A percentile compares a stretch with the other conserved stretches of the same genome.
These are phyloP conservation scores for Cordilura impudica DNA, from an alignment of 2,888 invertebrate species.

Conservation along the genomic window DNA sequence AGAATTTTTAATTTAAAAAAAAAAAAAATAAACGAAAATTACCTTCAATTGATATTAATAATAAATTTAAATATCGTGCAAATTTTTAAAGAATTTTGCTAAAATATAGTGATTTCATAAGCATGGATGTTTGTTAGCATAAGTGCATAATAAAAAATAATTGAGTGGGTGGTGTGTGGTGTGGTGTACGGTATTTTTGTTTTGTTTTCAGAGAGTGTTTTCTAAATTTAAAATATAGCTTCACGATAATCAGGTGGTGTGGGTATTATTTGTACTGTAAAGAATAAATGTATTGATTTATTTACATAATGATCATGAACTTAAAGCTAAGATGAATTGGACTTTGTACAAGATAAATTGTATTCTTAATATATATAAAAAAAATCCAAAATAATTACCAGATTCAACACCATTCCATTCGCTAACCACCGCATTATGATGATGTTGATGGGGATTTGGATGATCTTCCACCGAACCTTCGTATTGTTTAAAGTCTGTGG, in stretches of 20 bases:
- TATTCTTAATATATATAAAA: too few relatives aligned
- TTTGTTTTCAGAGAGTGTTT: slow-evolving; percentile 4
- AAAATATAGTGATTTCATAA: slow-evolving; percentile 26
- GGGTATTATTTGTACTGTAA: slow-evolving; percentile 77
- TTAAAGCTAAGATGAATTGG: neutral
- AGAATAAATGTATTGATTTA: slow-evolving; percentile 63
- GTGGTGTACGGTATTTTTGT: slow-evolving; percentile 20
- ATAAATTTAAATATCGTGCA: slow-evolving; percentile 20
- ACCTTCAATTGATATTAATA: slow-evolving; percentile 49
- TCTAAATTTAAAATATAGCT: slow-evolving; percentile 72
- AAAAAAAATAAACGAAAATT: slow-evolving; percentile 18
- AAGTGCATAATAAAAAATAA: slow-evolving; percentile 35
- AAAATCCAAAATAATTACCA: slow-evolving; percentile 68
- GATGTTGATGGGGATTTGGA: slow-evolving; percentile 75
- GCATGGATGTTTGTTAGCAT: slow-evolving; percentile 35
- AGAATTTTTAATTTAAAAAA: neutral
- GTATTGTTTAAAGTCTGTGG: slow-evolving; percentile 77
- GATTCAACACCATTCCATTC: slow-evolving; percentile 78
- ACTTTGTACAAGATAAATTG: neutral
- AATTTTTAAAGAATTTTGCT: neutral
- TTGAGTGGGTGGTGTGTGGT: slow-evolving; percentile 8
- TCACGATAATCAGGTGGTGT: slow-evolving; percentile 73
- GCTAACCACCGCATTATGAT: slow-evolving; percentile 75
- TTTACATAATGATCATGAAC: slow-evolving; percentile 26
- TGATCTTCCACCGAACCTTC: slow-evolving; percentile 76